Conservation (phyloP, 2,888 invertebrate species). For the Gisinianus flammeolus region DNA sequence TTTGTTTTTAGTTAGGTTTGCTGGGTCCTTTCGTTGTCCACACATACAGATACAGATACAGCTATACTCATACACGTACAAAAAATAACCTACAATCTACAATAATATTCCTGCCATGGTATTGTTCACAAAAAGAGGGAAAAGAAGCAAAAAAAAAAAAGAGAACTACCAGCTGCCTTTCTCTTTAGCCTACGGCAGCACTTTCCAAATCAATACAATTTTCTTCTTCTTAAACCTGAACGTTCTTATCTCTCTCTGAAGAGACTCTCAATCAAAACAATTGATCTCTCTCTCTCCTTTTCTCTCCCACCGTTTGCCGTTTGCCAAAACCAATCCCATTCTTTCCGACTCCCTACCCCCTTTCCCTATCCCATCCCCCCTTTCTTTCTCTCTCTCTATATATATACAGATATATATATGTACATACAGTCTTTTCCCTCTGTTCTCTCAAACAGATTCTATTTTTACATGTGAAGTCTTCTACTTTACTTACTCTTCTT, state of each 20-base stretch:
- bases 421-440: no score
- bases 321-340: constrained; percentile 17
- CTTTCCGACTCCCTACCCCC: not conserved
- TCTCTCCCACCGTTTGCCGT: constrained; percentile 10
- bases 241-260: constrained; percentile 6
- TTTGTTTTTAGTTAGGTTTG: no score
- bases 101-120: no score
- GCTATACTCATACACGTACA: no score
- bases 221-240: not conserved
- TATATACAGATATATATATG: not conserved
- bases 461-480: no score
- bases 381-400: not conserved
- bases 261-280: constrained; percentile 25
- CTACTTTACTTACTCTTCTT: no score
- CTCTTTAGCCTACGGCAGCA: constrained; percentile 8
- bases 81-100: no score
- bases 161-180: not conserved
- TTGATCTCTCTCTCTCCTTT: not conserved
- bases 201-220: constrained; percentile 25
- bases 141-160: no score
- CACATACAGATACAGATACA: no score
- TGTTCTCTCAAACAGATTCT: no score
- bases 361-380: not conserved
- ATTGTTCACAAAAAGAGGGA: no score
- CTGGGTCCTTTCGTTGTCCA: no score